Evolutionary conservation across 2,797 vertebrate species (phyloP).

Genomic region (Lagodon rhomboides): DNA sequence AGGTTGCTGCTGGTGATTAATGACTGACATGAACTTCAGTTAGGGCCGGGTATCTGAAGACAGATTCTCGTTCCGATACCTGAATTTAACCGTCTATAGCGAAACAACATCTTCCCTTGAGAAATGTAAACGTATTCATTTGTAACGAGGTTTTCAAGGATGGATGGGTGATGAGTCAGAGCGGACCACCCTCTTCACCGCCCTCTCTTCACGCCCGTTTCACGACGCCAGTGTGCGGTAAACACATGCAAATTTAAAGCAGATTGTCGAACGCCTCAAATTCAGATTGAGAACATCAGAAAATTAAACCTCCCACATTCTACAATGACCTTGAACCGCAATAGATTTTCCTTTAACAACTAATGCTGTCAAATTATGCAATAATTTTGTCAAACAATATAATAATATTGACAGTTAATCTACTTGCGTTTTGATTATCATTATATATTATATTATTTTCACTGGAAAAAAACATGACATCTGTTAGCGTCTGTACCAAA

Average conservation of each 20-base stretch:
- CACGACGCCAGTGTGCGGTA: neutral
- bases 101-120: neutral
- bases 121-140: neutral
- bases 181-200: neutral
- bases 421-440: no score
- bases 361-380: no score
- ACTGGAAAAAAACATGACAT: no score
- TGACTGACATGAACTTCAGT: neutral
- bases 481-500: no score
- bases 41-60: neutral
- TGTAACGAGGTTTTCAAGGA: neutral
- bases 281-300: neutral
- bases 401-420: no score
- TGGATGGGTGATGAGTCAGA: neutral
- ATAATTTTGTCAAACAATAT: no score
- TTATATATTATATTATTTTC: no score
- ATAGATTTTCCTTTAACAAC: neutral
- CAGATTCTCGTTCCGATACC: neutral
- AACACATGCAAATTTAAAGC: neutral
- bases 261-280: neutral
- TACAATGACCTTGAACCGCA: neutral
- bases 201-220: constrained; percentile 8
- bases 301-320: neutral
- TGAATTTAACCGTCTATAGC: neutral
- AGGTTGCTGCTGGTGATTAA: neutral